Evolutionary conservation across 1,140 invertebrate genomes (phyloP).

Genomic region (Anoplophora glabripennis): DNA sequence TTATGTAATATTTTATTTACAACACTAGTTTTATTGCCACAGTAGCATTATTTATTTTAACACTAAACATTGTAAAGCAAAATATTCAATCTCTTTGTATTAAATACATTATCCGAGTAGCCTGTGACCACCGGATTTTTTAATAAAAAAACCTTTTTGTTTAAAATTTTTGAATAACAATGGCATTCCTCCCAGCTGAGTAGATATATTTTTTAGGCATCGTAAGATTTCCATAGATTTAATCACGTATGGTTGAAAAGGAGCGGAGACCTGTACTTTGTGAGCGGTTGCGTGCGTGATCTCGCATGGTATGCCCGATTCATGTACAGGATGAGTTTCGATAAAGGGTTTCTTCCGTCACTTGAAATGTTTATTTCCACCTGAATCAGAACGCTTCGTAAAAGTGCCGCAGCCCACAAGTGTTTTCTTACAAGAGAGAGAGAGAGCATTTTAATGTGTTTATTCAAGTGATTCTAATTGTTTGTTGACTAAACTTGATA

Average conservation of each 20-base stretch:
- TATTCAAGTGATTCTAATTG: no score
- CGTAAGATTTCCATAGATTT: slow-evolving; percentile 12
- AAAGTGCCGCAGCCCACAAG: slow-evolving; percentile 6
- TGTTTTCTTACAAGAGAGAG: slow-evolving; percentile 9
- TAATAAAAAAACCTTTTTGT: slow-evolving; percentile 3
- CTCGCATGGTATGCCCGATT: slow-evolving; percentile 10
- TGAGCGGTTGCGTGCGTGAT: slow-evolving; percentile 6
- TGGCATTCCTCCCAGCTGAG: slow-evolving; percentile 13
- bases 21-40: no score
- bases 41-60: no score
- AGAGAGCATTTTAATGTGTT: no score
- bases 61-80: no score
- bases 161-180: slow-evolving; percentile 9
- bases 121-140: slow-evolving; percentile 7
- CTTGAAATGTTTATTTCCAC: slow-evolving; percentile 2
- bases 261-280: not conserved
- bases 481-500: no score
- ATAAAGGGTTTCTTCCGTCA: slow-evolving; percentile 5
- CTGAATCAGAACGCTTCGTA: no score
- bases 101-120: not conserved
- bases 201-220: not conserved
- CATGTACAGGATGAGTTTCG: slow-evolving; percentile 13
- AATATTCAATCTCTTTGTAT: no score
- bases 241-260: slow-evolving; percentile 15
- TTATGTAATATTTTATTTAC: no score